Percentiles rank a stretch among this genome's conserved stretches.
These are phyloP conservation scores for Apodemus speciosus DNA, from an alignment of 2,113 vertebrate species.

Conservation along the genomic window DNA sequence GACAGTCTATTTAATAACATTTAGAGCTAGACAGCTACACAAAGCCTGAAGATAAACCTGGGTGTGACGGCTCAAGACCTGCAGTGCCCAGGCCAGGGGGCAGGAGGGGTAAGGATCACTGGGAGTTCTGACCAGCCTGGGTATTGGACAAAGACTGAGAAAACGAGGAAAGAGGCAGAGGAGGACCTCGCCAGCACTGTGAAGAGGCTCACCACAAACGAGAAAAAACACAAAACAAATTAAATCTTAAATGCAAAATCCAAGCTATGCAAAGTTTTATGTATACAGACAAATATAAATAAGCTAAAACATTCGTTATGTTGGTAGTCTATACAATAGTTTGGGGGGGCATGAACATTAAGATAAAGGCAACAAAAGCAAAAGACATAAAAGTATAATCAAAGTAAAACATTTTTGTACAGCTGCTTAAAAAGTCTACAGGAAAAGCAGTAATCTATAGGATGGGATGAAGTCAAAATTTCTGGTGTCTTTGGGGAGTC, in stretches of 20 bases:
- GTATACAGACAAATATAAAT: no score
- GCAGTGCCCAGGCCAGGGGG: no score
- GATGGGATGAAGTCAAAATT: no score
- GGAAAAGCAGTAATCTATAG: neutral
- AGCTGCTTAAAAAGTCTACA: neutral
- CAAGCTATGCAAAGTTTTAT: neutral
- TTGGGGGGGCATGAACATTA: neutral
- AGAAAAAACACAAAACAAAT: neutral
- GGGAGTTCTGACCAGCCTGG: neutral
- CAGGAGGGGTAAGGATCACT: no score
- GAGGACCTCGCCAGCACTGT: neutral
- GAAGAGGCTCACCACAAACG: neutral
- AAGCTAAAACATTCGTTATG: neutral
- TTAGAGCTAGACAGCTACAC: neutral
- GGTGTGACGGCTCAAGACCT: neutral
- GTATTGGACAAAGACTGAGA: neutral
- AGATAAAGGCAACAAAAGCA: neutral
- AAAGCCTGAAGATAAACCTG: neutral
- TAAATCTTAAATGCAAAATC: neutral
- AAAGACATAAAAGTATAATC: neutral
- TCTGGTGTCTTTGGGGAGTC: no score
- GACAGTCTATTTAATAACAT: neutral
- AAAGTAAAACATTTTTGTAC: neutral
- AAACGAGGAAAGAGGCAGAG: neutral
- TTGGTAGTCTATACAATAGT: neutral